phyloP scores from a whole-genome alignment of 2,797 vertebrate genomes.

The Australoheros facetus region DNA sequence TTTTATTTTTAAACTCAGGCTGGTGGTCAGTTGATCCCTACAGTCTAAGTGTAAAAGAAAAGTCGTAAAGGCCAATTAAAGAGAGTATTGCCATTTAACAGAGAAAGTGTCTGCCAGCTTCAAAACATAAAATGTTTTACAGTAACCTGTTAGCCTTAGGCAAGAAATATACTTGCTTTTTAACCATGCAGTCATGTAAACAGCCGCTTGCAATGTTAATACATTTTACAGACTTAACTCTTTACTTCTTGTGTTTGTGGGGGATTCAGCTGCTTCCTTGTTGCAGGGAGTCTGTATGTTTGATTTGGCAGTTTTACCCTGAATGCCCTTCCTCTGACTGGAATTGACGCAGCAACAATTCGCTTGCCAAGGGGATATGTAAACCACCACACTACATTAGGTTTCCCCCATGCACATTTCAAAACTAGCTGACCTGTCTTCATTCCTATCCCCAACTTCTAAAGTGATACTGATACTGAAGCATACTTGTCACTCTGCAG shows the following conservation, averaged over 20 bases:
- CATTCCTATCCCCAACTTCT: not conserved
- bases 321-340: not conserved
- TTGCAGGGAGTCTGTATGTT: not conserved
- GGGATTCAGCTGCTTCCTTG: not conserved
- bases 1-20: not conserved
- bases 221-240: not conserved
- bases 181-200: not conserved
- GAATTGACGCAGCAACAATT: not conserved
- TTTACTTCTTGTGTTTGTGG: not conserved
- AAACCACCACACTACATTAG: not conserved
- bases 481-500: not conserved
- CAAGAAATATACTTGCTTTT: not conserved
- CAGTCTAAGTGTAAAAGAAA: not conserved
- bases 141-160: slow-evolving; percentile 5
- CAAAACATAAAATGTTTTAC: not conserved
- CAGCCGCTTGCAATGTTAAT: not conserved
- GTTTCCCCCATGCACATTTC: not conserved
- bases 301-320: not conserved
- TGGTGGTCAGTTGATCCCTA: not conserved
- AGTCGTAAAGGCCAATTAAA: not conserved
- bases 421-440: not conserved
- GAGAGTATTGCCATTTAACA: not conserved
- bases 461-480: not conserved
- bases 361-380: not conserved
- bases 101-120: not conserved